Evolutionary conservation across 1,140 invertebrate genomes (phyloP).

Genomic region (Drosophila miranda): DNA sequence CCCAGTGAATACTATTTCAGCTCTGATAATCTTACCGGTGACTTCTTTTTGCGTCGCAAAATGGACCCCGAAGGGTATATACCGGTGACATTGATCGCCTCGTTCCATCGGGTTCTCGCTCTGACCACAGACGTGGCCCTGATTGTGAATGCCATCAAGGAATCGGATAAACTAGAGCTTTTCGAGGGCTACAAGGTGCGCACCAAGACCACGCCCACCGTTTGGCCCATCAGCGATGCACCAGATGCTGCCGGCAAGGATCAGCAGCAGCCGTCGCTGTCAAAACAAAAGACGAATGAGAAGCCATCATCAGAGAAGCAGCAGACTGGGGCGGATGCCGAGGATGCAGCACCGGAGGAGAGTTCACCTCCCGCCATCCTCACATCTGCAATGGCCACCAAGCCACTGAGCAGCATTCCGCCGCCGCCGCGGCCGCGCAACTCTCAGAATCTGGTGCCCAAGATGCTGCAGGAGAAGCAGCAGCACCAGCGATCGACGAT

Average conservation of each 20-base stretch:
- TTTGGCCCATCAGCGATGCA: slow-evolving; percentile 92
- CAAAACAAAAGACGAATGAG: slow-evolving; percentile 10
- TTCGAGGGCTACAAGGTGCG: slow-evolving; percentile 91
- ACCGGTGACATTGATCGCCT: slow-evolving; percentile 95
- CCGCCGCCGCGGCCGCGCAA: slow-evolving; percentile 86
- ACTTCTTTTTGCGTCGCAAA: slow-evolving; percentile 97
- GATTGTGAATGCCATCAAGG: slow-evolving; percentile 91
- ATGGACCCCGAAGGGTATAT: slow-evolving; percentile 98
- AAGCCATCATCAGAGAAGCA: background rate
- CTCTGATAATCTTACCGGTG: slow-evolving; percentile 96
- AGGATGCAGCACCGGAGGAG: slow-evolving; percentile 31
- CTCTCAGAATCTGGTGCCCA: slow-evolving; percentile 67
- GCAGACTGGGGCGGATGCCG: background rate
- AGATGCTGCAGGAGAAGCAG: slow-evolving; percentile 65
- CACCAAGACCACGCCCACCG: slow-evolving; percentile 90
- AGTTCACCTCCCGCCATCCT: slow-evolving; percentile 69
- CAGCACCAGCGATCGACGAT: slow-evolving; percentile 39
- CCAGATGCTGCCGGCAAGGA: slow-evolving; percentile 28
- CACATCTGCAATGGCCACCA: slow-evolving; percentile 83
- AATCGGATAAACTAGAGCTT: slow-evolving; percentile 92
- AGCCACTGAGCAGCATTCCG: slow-evolving; percentile 85
- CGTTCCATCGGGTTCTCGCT: slow-evolving; percentile 96
- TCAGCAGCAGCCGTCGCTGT: slow-evolving; percentile 26
- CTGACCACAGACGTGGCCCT: slow-evolving; percentile 93
- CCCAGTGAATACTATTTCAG: slow-evolving; percentile 99